Conservation (phyloP, 2,888 invertebrate genomes). For the Subacronicta megacephala region DNA sequence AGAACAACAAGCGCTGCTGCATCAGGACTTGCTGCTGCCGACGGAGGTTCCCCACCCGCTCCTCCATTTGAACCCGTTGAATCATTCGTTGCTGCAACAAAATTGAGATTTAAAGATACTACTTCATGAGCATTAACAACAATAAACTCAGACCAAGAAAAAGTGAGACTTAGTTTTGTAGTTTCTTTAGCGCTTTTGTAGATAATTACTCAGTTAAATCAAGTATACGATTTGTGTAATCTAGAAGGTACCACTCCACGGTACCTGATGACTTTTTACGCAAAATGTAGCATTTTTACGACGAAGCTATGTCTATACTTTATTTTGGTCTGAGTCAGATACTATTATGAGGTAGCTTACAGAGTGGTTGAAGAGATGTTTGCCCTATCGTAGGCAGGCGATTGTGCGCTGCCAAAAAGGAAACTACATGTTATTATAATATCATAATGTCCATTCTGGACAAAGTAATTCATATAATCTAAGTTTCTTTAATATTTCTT, state of each 20-base stretch:
- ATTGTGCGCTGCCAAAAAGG: constrained; percentile 52
- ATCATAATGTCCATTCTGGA: constrained; percentile 3
- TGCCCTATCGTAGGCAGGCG: constrained; percentile 49
- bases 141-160: background rate
- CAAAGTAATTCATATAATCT: too few species aligned
- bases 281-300: too few species aligned
- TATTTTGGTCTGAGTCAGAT: background rate
- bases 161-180: background rate
- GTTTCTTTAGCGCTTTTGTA: too few species aligned
- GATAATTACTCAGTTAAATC: too few species aligned
- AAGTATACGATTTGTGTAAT: too few species aligned
- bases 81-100: constrained; percentile 81
- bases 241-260: too few species aligned
- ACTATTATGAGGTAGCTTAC: constrained; percentile 35
- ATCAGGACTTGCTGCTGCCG: constrained; percentile 85
- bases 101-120: background rate
- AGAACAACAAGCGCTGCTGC: constrained; percentile 84
- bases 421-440: constrained; percentile 44
- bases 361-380: constrained; percentile 50
- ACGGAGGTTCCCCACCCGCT: constrained; percentile 83
- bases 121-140: background rate
- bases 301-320: background rate
- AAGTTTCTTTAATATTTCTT: too few species aligned
- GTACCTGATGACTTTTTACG: too few species aligned
- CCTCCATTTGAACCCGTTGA: constrained; percentile 84